Conservation (phyloP, 2,113 vertebrate genomes). For the Tenebrosternarchus preto region DNA sequence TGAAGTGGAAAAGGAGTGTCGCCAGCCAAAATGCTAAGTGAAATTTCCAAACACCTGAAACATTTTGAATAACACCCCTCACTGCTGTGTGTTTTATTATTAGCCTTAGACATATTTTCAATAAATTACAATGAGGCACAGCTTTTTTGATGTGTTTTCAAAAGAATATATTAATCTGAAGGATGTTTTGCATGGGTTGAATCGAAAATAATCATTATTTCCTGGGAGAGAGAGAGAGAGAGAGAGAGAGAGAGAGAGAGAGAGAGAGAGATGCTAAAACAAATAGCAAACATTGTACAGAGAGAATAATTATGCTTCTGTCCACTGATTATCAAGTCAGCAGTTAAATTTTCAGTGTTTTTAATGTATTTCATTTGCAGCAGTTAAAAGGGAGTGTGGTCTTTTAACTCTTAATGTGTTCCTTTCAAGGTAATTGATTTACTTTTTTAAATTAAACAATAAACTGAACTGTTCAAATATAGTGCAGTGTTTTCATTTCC, state of each 20-base stretch:
- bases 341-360: no score
- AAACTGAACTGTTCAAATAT: no score
- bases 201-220: not conserved
- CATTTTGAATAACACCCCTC: not conserved
- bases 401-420: no score
- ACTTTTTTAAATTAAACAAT: no score
- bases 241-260: no score
- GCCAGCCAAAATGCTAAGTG: conserved; percentile 5
- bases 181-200: not conserved
- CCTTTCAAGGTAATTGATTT: no score
- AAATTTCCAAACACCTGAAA: conserved; percentile 29
- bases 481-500: no score
- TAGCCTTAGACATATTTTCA: conserved; percentile 12
- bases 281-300: no score
- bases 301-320: no score
- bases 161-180: conserved; percentile 22
- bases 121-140: not conserved
- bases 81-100: not conserved
- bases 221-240: not conserved
- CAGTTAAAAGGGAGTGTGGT: no score
- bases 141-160: not conserved
- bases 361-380: no score
- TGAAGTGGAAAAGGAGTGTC: conserved; percentile 18
- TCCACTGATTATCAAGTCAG: no score
- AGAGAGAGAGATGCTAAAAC: not conserved